These are phyloP conservation scores for Petroica traversi DNA, from an alignment of 2,113 vertebrate genomes.

Conservation along the genomic window DNA sequence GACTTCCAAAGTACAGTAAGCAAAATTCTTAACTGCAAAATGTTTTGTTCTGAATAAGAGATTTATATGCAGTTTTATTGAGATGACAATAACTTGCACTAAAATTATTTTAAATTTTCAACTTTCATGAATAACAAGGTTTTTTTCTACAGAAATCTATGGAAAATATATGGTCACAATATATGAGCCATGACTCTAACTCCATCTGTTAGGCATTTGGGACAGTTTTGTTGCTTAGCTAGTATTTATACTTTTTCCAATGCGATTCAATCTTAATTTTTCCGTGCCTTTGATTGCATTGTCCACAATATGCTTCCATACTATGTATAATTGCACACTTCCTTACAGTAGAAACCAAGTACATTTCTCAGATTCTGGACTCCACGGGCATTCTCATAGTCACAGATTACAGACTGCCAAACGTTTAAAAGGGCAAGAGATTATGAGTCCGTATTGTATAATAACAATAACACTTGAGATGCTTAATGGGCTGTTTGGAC, in stretches of 20 bases:
- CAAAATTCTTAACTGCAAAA: background rate
- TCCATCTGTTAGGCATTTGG: background rate
- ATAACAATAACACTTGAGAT: background rate
- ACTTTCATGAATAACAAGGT: background rate
- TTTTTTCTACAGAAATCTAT: background rate
- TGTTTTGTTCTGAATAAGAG: background rate
- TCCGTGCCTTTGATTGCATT: background rate
- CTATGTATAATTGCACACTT: background rate
- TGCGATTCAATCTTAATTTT: background rate
- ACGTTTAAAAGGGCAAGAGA: background rate
- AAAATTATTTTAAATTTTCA: background rate
- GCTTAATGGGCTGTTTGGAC: background rate
- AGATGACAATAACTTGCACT: background rate
- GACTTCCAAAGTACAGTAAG: background rate
- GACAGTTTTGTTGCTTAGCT: background rate
- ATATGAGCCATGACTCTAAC: background rate
- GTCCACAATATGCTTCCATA: background rate
- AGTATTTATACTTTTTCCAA: background rate
- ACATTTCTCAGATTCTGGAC: background rate
- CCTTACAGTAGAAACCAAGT: background rate
- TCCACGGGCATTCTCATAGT: background rate
- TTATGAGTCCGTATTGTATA: background rate
- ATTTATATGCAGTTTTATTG: background rate
- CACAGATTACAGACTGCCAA: background rate
- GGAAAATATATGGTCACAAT: background rate